Base-by-base conservation (phyloP, 1,140 invertebrate species). In the Sweltsa coloradensis region DNA sequence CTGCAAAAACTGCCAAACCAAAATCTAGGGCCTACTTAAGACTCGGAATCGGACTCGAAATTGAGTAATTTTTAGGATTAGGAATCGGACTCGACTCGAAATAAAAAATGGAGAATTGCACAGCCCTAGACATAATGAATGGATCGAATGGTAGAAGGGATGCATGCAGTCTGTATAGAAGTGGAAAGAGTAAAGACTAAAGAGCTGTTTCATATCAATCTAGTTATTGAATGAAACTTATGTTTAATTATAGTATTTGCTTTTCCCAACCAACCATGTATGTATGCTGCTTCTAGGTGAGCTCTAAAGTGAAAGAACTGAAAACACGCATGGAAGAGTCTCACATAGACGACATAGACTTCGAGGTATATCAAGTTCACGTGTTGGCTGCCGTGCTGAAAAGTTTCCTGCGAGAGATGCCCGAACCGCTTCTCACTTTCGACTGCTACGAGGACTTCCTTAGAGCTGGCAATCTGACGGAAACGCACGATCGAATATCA, bases 381-480 rank as follows among this genome's bases (percentile, higher is more conserved):
- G 89, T 95, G 4, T 67, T 94, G 27, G 85, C 90, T 0, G 86
- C 89, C 14, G 84, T 92, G n/a, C 68, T 97, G 14, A 97, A 97
- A 66, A 75, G 77, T 34, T 94, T 94, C 67, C 83, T 96, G 58
- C 73, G 91, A 21, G 91, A 95, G 59, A 82, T 96, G 74, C 85
- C 89, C 3, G 92, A 96, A 64, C 93, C 92, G 13, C 65, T 97
- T 43, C 69, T 97, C 50, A 95, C 89, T 18, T 94, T 84, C 67
- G 90, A 96, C 55, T 80, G 87, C 34, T 97, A 96, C 63, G 90
- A 95, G 62, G 89, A 96, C 61, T 92, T 97, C 60, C 73, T 96
- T 36, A 75, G 89, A 54, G 87, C 86, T 31, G 81, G 85, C 23
- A 85, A 86, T 61, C 73, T 94, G 14, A 76, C 79, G 14, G 84